A percentile compares a stretch with the other conserved stretches of the same genome.
phyloP scores from a whole-genome alignment of 1,140 invertebrate species.

The Campoletis sonorensis region DNA sequence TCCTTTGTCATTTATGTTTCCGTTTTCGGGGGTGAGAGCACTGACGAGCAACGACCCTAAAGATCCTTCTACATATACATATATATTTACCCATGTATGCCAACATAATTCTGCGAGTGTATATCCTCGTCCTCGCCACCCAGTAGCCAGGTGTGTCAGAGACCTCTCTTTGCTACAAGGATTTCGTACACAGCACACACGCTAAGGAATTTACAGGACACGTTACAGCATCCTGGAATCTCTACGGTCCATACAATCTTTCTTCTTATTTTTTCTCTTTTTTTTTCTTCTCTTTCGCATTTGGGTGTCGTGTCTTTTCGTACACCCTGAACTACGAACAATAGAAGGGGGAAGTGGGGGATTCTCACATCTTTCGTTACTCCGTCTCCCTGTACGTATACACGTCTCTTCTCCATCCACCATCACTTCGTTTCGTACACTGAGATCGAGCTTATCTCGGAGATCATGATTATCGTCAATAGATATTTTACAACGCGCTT shows the following conservation, averaged over 20 bases:
- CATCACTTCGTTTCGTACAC: slow-evolving; percentile 43
- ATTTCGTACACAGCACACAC: slow-evolving; percentile 24
- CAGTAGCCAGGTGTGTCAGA: slow-evolving; percentile 68
- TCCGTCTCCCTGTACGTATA: slow-evolving; percentile 16
- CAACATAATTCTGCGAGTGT: slow-evolving; percentile 18
- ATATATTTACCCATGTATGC: slow-evolving; percentile 20
- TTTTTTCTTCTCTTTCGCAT: slow-evolving; percentile 3
- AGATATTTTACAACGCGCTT: not conserved
- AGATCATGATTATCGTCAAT: slow-evolving; percentile 44
- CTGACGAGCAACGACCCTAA: slow-evolving; percentile 44
- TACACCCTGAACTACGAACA: slow-evolving; percentile 60
- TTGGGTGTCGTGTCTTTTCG: slow-evolving; percentile 32
- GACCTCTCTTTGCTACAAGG: slow-evolving; percentile 45
- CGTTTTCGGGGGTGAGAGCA: slow-evolving; percentile 68
- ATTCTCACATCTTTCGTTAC: slow-evolving; percentile 35
- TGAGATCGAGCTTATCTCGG: slow-evolving; percentile 56
- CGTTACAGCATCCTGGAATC: slow-evolving; percentile 71
- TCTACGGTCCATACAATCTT: slow-evolving; percentile 39
- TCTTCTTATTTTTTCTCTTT: not conserved
- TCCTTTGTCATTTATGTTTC: slow-evolving; percentile 73
- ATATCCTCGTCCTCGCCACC: slow-evolving; percentile 51
- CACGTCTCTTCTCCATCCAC: slow-evolving; percentile 40
- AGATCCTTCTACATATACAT: not conserved
- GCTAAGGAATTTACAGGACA: slow-evolving; percentile 54
- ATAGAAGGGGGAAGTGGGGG: slow-evolving; percentile 43